These are phyloP conservation scores for Diorhabda carinulata DNA, from an alignment of 1,140 invertebrate species.

Conservation along the genomic window DNA sequence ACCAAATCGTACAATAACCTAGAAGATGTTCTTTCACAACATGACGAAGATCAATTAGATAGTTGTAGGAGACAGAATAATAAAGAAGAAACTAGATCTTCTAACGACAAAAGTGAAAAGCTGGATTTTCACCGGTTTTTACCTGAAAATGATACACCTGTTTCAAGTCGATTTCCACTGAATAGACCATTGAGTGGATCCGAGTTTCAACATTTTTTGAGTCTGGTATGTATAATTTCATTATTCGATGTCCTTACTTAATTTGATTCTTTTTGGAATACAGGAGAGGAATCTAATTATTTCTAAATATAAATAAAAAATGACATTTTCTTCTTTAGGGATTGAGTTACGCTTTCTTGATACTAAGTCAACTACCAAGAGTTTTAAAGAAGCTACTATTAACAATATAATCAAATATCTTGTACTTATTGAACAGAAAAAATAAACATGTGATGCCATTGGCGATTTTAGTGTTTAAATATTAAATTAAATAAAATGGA, in stretches of 20 bases:
- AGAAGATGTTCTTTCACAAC: slow-evolving; percentile 31
- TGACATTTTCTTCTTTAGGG: slow-evolving; percentile 13
- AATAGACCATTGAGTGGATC: slow-evolving; percentile 27
- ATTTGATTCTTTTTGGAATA: no score
- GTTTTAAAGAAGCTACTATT: slow-evolving; percentile 15
- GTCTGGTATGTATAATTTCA: neutral
- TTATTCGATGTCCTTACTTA: neutral
- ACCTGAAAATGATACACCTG: slow-evolving; percentile 31
- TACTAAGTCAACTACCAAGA: slow-evolving; percentile 9
- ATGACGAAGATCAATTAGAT: slow-evolving; percentile 17
- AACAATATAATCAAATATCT: neutral
- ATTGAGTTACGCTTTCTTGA: slow-evolving; percentile 13
- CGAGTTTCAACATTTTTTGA: slow-evolving; percentile 31
- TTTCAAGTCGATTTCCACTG: slow-evolving; percentile 27
- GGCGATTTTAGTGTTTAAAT: no score
- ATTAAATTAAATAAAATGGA: no score
- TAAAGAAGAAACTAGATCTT: neutral
- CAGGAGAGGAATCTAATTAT: no score
- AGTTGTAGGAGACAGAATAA: slow-evolving; percentile 12
- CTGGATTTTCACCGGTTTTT: slow-evolving; percentile 3
- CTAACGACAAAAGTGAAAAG: neutral
- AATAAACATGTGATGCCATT: neutral
- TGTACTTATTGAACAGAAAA: slow-evolving; percentile 7
- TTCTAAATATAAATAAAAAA: neutral
- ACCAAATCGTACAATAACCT: slow-evolving; percentile 37